Percentiles rank a stretch among this genome's conserved stretches.
These are phyloP conservation scores for Microcebus ravelobensis DNA, from an alignment of 2,113 vertebrate species.

Conservation along the genomic window DNA sequence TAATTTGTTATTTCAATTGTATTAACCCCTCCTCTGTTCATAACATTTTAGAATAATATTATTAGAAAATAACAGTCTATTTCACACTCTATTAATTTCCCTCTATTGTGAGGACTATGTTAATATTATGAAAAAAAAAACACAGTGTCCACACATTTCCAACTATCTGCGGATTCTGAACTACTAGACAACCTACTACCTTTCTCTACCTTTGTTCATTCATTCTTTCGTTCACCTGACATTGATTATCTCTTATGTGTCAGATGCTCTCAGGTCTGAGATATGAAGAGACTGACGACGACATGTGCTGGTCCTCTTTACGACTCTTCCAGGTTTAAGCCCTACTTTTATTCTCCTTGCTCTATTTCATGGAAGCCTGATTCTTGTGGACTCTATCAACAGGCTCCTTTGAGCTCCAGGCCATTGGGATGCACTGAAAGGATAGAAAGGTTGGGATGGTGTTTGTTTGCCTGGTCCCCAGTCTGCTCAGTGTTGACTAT, in stretches of 20 bases:
- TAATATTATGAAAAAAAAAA: background rate
- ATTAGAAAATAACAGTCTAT: background rate
- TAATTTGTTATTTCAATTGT: background rate
- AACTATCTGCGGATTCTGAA: background rate
- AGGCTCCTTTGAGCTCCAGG: background rate
- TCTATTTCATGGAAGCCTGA: background rate
- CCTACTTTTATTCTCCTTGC: background rate
- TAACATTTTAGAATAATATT: background rate
- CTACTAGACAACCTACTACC: background rate
- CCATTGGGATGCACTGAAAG: background rate
- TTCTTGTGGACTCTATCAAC: background rate
- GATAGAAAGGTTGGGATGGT: background rate
- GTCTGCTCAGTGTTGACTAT: background rate
- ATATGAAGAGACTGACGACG: background rate
- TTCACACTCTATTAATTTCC: background rate
- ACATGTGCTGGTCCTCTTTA: background rate
- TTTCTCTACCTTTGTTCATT: background rate
- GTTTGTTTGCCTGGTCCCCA: background rate
- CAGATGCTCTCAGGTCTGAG: background rate
- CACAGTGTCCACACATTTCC: background rate
- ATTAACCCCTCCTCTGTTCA: background rate
- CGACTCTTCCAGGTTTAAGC: background rate
- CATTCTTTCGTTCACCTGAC: background rate
- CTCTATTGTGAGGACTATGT: background rate
- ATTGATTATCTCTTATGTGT: background rate